Evolutionary conservation across 1,140 invertebrate genomes (phyloP), one percentile per base, ranked within the genome.

Genomic region (Cherax quadricarinatus): DNA sequence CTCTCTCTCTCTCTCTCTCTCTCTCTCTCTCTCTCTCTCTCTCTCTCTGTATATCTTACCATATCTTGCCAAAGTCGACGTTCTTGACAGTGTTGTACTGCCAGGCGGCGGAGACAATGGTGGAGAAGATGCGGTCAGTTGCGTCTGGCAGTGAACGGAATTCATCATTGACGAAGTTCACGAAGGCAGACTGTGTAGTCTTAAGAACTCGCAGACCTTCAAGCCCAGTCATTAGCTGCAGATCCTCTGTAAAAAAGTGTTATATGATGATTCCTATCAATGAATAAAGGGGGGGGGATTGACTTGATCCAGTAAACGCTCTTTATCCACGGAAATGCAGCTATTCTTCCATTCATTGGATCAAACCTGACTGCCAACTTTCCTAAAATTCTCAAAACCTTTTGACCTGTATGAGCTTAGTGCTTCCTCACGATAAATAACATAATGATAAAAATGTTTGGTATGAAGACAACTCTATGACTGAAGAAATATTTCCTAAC

Each of bases 151-250:
- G 95, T 1, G 97, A 97, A 48, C 97, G 96, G 93, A 96, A 97
- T 93, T 97, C 97, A 94, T 97, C 97, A 94, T 96, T 96, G 48
- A 97, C 96, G 94, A 97, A 97, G 94, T 97, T 96, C 3, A 96
- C 96, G 94, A 98, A 98, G 9, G 97, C 96, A 3, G 97, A 97
- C 94, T 97, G 96, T 0, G 97, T 97, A 0, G 97, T 97, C 95
- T 97, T 97, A 85, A 97, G 94, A 0, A 97, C 96, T 41, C 96
- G 95, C 48, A 97, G 95, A n/a, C 96, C 96, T 81, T 96, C 96
- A 70, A 97, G 89, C 5, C 88, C 89, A 3, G 88, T 86, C 48
- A 51, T 66, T 7, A 93, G 60, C 30, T 3, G 7, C 4, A 70
- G 88, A 66, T 94, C 94, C 78, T 70, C 90, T 91, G 83, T 57